Conservation (phyloP, 2,888 invertebrate species). For the Oconnorella tubifera region DNA sequence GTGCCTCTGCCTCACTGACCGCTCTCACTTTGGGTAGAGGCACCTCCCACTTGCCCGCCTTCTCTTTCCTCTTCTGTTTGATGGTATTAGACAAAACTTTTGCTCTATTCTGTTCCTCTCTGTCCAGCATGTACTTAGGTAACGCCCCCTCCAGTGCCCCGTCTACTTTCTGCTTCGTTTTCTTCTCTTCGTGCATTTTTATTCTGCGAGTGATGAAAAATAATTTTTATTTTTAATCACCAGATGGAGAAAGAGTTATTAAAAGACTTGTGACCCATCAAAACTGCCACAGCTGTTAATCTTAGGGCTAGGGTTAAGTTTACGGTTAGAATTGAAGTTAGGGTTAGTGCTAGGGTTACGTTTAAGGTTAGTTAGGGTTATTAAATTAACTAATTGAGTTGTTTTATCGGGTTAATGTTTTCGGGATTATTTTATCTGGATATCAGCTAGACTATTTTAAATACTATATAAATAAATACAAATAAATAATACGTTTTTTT, state of each 20-base stretch:
- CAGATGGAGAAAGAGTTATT: background rate
- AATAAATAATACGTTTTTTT: slow-evolving; percentile 76
- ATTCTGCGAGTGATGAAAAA: slow-evolving; percentile 64
- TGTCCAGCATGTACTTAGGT: slow-evolving; percentile 93
- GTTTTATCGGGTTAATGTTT: no score
- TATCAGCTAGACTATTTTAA: no score
- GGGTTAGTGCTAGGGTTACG: no score
- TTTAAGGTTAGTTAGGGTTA: no score
- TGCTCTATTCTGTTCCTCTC: slow-evolving; percentile 87
- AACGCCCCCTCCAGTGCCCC: slow-evolving; percentile 81
- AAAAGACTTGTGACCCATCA: no score
- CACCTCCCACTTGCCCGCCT: slow-evolving; percentile 99
- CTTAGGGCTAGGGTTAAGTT: no score
- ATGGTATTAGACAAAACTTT: slow-evolving; percentile 98
- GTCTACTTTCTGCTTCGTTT: slow-evolving; percentile 75
- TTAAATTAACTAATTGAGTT: no score
- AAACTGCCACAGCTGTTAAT: no score
- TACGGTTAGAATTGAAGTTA: no score
- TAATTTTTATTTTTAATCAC: no score
- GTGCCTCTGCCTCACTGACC: slow-evolving; percentile 93
- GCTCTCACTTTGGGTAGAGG: slow-evolving; percentile 97
- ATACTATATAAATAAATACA: no score
- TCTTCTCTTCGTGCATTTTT: slow-evolving; percentile 92
- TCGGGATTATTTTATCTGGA: no score
- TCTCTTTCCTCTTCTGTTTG: slow-evolving; percentile 98